These are phyloP conservation scores for Tenthredo livida DNA, from an alignment of 2,888 invertebrate species.

Conservation along the genomic window DNA sequence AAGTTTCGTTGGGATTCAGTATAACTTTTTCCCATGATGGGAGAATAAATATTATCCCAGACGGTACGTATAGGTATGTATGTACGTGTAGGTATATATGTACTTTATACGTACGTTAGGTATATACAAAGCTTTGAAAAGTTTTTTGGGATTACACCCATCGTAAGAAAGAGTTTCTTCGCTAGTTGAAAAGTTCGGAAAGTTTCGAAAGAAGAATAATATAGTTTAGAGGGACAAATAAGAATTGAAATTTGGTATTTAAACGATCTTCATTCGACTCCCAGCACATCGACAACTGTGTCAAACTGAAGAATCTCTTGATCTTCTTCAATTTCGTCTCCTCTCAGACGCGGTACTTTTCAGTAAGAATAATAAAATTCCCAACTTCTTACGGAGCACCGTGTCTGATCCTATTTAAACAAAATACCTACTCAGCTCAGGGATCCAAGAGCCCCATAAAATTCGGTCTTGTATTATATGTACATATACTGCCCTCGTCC, in stretches of 20 bases:
- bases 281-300: constrained; percentile 10
- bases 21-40: constrained; percentile 43
- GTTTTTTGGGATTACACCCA: constrained; percentile 30
- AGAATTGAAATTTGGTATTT: constrained; percentile 40
- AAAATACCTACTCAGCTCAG: constrained; percentile 60
- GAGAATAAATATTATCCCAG: constrained; percentile 47
- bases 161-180: constrained; percentile 31
- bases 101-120: neutral
- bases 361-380: constrained; percentile 24
- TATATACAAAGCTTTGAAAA: constrained; percentile 32
- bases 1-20: constrained; percentile 26
- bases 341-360: constrained; percentile 14
- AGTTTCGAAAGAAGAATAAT: constrained; percentile 26
- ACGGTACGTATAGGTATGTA: neutral
- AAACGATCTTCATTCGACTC: constrained; percentile 36
- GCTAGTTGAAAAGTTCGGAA: constrained; percentile 36
- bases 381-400: constrained; percentile 56
- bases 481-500: neutral
- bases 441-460: constrained; percentile 62
- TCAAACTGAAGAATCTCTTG: constrained; percentile 43
- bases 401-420: constrained; percentile 64
- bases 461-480: constrained; percentile 58
- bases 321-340: constrained; percentile 27
- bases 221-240: neutral
- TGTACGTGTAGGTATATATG: neutral